Percentiles rank a stretch among this genome's conserved stretches.
These are phyloP conservation scores for Lemur catta DNA, from an alignment of 2,797 vertebrate species.

Conservation along the genomic window DNA sequence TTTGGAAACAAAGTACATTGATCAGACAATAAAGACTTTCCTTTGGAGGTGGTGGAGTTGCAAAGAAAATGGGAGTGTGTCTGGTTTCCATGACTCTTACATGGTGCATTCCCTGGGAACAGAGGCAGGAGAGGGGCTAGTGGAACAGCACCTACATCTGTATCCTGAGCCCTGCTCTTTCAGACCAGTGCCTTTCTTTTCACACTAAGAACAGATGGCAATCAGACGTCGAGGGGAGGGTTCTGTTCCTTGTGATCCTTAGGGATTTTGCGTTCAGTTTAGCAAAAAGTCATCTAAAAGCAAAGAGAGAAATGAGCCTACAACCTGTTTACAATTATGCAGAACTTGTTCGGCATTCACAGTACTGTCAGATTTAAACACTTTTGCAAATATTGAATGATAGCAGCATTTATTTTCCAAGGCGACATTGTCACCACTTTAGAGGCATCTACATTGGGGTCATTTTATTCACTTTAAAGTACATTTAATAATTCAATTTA, in stretches of 20 bases:
- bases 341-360: constrained; percentile 75
- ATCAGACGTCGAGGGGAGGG: constrained; percentile 84
- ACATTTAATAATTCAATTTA: constrained; percentile 53
- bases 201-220: constrained; percentile 88
- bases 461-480: constrained; percentile 48
- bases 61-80: constrained; percentile 77
- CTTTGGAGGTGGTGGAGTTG: constrained; percentile 79
- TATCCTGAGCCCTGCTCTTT: constrained; percentile 27
- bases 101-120: not conserved
- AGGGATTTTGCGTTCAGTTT: constrained; percentile 83
- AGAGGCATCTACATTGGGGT: constrained; percentile 37
- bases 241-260: constrained; percentile 79
- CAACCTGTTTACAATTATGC: constrained; percentile 75
- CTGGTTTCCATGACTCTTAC: constrained; percentile 66
- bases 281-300: constrained; percentile 81
- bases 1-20: constrained; percentile 79
- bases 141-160: not conserved
- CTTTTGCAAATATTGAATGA: constrained; percentile 77
- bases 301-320: constrained; percentile 70
- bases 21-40: constrained; percentile 82
- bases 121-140: not conserved
- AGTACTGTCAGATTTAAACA: constrained; percentile 76
- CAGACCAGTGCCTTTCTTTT: constrained; percentile 49
- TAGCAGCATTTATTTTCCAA: constrained; percentile 77
- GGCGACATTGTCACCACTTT: constrained; percentile 58